Base-by-base conservation (phyloP, 1,140 invertebrate species). In the Luehdorfia chinensis region DNA sequence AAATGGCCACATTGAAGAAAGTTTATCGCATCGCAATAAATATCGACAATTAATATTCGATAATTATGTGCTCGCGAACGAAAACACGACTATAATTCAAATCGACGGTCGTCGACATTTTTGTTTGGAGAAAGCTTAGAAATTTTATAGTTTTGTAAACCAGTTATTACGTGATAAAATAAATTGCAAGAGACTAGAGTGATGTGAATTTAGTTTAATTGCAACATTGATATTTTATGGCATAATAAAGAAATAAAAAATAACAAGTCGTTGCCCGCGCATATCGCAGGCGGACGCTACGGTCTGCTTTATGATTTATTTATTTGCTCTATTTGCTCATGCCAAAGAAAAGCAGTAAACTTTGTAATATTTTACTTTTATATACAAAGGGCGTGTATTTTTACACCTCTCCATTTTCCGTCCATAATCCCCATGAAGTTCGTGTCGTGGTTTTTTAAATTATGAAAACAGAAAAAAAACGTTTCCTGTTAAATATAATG, bases 21-120 rank as follows among this genome's bases (percentile, higher is more conserved):
- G 43, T 33, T 59, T 64, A 59, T 64, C 52, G 27, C 9, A 13
- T 9, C 2, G 56, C 47, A 59, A 56, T 64, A 64, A 59, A 64
- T 56, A 64, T 54, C n/a, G 23, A 45, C 25, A 53, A 59, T 66
- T 62, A 56, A 56, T 59, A 66, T 55, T 59, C 49, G 50, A 61
- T 55, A 55, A 58, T 65, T 65, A 55, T 52, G 47, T 31, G 16
- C 21, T 49, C 51, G 37, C 36, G 21, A 46, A 4, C 45, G 36
- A 54, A 55, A 65, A 60, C 46, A 65, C 13, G 27, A 11, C 30
- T 37, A 50, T 59, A 55, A 48, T 37, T 44, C 37, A 32, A 41
- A 48, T 41, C 16, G 32, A 34, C 31, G 1, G 48, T 55, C 33
- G 56, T 41, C 16, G 47, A 43, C 28, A 47, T 47, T 55, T 55